phyloP scores from a whole-genome alignment of 2,113 vertebrate genomes.

The Saccopteryx leptura region DNA sequence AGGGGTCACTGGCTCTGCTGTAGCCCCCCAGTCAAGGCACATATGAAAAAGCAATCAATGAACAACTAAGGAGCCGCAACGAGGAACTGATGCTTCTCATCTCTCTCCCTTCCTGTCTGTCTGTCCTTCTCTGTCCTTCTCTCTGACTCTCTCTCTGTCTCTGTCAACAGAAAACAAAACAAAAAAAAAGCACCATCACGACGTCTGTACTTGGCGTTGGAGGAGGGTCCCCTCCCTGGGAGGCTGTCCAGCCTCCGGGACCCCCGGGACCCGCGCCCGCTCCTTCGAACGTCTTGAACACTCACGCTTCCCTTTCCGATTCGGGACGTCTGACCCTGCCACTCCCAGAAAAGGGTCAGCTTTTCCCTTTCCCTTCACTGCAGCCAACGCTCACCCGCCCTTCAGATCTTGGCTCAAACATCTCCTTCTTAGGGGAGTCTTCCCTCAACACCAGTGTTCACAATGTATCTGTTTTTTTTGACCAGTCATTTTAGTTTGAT shows the following conservation, averaged over 20 bases:
- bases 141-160: too few relatives aligned
- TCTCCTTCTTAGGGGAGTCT: neutral
- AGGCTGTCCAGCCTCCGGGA: rapidly evolving
- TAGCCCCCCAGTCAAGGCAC: too few relatives aligned
- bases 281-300: neutral
- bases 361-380: neutral
- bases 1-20: too few relatives aligned
- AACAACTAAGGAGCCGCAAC: too few relatives aligned
- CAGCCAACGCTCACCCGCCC: neutral
- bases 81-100: too few relatives aligned
- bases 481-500: neutral
- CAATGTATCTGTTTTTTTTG: neutral
- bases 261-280: neutral
- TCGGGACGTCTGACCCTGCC: neutral
- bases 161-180: too few relatives aligned
- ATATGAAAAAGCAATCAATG: too few relatives aligned
- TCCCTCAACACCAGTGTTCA: neutral
- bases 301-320: neutral
- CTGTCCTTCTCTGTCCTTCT: too few relatives aligned
- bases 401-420: neutral
- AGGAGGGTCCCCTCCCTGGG: neutral
- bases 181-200: neutral
- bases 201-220: rapidly evolving
- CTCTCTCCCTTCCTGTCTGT: too few relatives aligned
- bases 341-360: neutral